Evolutionary conservation across 1,140 invertebrate species (phyloP).

Genomic region (Trinorchestia longiramus): DNA sequence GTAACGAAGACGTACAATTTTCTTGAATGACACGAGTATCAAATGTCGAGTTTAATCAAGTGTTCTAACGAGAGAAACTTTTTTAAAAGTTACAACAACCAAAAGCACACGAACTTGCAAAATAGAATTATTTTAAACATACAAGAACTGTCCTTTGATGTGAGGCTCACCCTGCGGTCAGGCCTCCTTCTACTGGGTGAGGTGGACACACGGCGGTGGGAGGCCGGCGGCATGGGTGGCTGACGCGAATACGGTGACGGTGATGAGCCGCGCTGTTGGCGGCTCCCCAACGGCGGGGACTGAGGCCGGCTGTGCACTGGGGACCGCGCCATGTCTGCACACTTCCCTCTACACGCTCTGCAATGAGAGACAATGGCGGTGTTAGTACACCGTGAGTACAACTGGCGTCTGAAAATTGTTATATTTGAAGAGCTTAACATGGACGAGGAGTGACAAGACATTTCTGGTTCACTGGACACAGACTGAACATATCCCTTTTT

Average conservation of each 20-base stretch:
- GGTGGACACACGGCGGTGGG: slow-evolving; percentile 23
- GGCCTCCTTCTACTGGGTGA: slow-evolving; percentile 31
- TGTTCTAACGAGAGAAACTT: neutral
- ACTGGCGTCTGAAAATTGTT: too few species aligned
- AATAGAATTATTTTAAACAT: neutral
- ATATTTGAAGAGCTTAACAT: too few species aligned
- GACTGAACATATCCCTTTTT: too few species aligned
- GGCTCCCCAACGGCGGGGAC: neutral
- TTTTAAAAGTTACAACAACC: neutral
- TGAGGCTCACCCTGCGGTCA: neutral
- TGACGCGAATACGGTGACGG: neutral
- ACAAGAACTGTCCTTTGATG: neutral
- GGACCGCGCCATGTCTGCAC: slow-evolving; percentile 16
- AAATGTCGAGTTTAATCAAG: neutral
- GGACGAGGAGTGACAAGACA: too few species aligned
- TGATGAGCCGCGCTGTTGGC: neutral
- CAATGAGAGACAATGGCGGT: neutral
- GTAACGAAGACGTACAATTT: neutral
- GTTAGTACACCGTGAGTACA: too few species aligned
- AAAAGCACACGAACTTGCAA: neutral
- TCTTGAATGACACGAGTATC: neutral
- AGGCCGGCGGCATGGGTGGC: neutral
- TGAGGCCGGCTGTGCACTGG: neutral
- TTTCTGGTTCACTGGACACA: too few species aligned
- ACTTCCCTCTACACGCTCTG: slow-evolving; percentile 3